phyloP scores from a whole-genome alignment of 2,888 invertebrate genomes.

The Cancer borealis region DNA sequence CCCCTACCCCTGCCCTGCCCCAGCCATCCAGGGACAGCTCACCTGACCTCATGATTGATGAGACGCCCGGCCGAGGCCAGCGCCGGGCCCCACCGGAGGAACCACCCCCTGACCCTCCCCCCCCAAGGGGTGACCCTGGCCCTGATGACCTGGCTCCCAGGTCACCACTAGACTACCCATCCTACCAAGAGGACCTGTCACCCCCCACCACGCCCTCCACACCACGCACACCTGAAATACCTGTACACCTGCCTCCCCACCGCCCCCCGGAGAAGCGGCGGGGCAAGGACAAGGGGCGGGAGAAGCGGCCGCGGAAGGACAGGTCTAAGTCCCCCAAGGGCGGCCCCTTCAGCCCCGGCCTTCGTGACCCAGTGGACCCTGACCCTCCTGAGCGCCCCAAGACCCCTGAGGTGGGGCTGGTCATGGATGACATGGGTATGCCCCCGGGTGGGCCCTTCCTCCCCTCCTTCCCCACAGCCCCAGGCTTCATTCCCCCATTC shows the following conservation, averaged over 20 bases:
- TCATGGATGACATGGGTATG: constrained; percentile 45
- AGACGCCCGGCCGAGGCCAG: constrained; percentile 59
- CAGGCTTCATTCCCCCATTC: constrained; percentile 74
- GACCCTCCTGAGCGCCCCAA: constrained; percentile 73
- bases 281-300: constrained; percentile 62
- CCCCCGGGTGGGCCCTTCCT: constrained; percentile 44
- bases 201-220: constrained; percentile 72
- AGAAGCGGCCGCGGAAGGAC: constrained; percentile 61
- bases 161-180: constrained; percentile 62
- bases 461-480: constrained; percentile 70
- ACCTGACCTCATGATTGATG: constrained; percentile 76
- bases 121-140: not conserved
- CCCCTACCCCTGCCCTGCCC: not conserved
- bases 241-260: constrained; percentile 57
- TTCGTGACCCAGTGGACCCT: constrained; percentile 51
- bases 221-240: constrained; percentile 72
- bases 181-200: constrained; percentile 66
- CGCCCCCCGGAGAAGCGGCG: constrained; percentile 62
- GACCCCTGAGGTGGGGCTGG: constrained; percentile 70
- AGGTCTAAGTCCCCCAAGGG: constrained; percentile 71
- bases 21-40: constrained; percentile 73
- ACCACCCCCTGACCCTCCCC: constrained; percentile 39
- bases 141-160: constrained; percentile 38
- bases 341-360: constrained; percentile 65
- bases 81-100: constrained; percentile 54